Evolutionary conservation across 2,113 vertebrate genomes (phyloP).

Genomic region (Cryptotis parvus): DNA sequence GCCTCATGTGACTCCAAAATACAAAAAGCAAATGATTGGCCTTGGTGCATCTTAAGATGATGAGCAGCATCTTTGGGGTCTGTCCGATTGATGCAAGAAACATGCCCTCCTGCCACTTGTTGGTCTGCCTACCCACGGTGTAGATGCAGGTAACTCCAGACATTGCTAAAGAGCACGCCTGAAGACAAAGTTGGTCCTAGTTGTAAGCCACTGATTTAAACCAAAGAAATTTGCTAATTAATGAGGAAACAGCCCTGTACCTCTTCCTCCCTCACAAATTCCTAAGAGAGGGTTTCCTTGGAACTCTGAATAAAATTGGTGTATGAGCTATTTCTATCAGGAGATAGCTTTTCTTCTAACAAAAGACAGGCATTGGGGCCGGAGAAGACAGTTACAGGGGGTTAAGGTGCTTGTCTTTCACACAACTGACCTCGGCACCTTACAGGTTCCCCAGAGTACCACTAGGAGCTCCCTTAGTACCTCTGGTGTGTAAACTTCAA

Average conservation of each 20-base stretch:
- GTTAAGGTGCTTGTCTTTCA: too few relatives aligned
- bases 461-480: too few relatives aligned
- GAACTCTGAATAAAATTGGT: too few relatives aligned
- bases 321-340: neutral
- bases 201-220: neutral
- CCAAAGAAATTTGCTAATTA: neutral
- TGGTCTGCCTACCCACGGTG: neutral
- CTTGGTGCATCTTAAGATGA: neutral
- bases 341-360: neutral
- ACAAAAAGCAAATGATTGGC: too few relatives aligned
- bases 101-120: too few relatives aligned
- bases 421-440: too few relatives aligned
- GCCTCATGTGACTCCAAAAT: too few relatives aligned
- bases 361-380: neutral
- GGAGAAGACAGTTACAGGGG: too few relatives aligned
- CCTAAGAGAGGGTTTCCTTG: neutral
- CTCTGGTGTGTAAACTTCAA: too few relatives aligned
- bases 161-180: neutral
- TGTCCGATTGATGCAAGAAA: neutral
- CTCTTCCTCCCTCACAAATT: too few relatives aligned
- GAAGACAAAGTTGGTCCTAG: neutral
- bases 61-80: neutral
- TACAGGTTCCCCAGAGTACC: too few relatives aligned
- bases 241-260: neutral
- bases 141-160: neutral